Base-by-base conservation (phyloP, 2,888 invertebrate genomes). In the Biston betularia region DNA sequence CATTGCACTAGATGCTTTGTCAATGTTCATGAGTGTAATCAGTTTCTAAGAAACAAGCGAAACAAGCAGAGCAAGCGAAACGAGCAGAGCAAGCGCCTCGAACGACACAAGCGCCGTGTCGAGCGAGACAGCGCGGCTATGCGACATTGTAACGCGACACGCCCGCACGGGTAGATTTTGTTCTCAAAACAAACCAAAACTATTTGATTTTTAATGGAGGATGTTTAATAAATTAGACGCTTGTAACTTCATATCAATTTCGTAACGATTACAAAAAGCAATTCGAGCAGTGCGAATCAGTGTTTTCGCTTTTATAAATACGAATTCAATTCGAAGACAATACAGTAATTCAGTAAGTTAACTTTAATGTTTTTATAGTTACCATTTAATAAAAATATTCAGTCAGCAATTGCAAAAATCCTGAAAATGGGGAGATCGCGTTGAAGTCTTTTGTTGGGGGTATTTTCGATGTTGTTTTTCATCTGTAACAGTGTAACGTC, bases 371-470 rank as follows among this genome's bases (percentile, higher is more conserved):
- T 42, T 42, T 42, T 42, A 11, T 42, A 38, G 9, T 38, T 38
- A 6, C 6, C 42, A 10, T 24, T 24, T 24, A 2, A 2, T 24
- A 24, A 24, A 24, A 24, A 12, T 42, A 42, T 12, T 24, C 0
- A 42, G 11, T 8, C 10, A 46, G 10, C 9, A 48, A 45, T n/a
- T 48, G 24, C 24, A 11, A 5, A 48, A 48, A 50, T 34, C 34
- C 34, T 12, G 4, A 66, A 34, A 56, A 8, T 12, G 12, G 8
- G 56, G 46, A 24, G 63, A 50, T 46, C 63, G 56, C 68, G 68
- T 68, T 68, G 68, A 68, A 35, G 56, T 68, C 68, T 68, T 68
- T 63, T 68, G 45, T 59, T 50, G 15, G 34, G 24, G 9, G 15
- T 50, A 59, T 7, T 45, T 63, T 59, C 12, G 15, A 24, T n/a